These are phyloP conservation scores for Merluccius polli DNA, from an alignment of 2,797 vertebrate genomes.

Conservation along the genomic window DNA sequence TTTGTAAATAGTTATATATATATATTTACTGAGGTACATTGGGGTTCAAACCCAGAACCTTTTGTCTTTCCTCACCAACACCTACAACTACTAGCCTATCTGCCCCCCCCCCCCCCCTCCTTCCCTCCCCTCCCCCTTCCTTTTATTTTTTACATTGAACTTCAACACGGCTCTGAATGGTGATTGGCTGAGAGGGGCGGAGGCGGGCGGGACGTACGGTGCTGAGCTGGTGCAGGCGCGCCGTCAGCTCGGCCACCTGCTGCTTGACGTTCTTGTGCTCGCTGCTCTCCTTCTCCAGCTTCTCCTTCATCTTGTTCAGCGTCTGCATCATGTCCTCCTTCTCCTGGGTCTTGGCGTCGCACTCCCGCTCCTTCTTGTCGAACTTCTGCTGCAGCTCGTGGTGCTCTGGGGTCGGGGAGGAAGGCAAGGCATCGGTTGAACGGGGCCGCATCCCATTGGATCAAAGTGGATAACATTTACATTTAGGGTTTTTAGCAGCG, in stretches of 20 bases:
- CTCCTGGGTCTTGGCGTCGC: slow-evolving; percentile 96
- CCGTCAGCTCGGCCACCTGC: slow-evolving; percentile 85
- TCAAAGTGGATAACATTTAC: too few relatives aligned
- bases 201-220: slow-evolving; percentile 68
- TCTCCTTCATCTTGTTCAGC: slow-evolving; percentile 99
- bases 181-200: neutral
- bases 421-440: too few relatives aligned
- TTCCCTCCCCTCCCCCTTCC: too few relatives aligned
- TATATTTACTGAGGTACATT: too few relatives aligned
- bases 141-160: neutral
- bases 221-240: slow-evolving; percentile 87
- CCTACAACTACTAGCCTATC: too few relatives aligned
- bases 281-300: slow-evolving; percentile 89
- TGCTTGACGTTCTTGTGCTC: slow-evolving; percentile 95
- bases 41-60: too few relatives aligned
- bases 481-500: too few relatives aligned
- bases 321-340: slow-evolving; percentile 99
- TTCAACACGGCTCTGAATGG: neutral
- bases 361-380: slow-evolving; percentile 96
- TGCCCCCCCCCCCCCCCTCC: too few relatives aligned
- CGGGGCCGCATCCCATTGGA: too few relatives aligned
- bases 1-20: too few relatives aligned
- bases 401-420: slow-evolving; percentile 77
- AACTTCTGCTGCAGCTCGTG: slow-evolving; percentile 92
- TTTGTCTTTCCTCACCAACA: too few relatives aligned